Conservation (phyloP, 1,140 invertebrate species). For the Homarus americanus region DNA sequence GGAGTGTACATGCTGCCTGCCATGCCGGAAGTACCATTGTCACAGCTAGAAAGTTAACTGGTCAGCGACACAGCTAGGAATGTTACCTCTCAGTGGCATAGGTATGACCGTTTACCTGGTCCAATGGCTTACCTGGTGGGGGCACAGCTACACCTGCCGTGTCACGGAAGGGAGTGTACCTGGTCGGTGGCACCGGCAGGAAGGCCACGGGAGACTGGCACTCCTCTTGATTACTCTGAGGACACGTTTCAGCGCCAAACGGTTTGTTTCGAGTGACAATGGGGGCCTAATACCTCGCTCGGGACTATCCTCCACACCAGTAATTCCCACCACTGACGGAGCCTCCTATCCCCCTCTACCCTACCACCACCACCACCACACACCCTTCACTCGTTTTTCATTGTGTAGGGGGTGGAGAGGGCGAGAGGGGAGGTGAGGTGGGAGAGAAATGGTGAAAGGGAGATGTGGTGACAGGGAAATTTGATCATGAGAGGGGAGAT, state of each 20-base stretch:
- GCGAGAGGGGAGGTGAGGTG: no score
- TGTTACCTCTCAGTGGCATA: no score
- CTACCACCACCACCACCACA: background rate
- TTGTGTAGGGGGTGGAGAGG: no score
- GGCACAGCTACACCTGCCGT: no score
- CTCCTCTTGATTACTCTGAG: constrained; percentile 50
- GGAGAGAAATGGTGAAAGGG: no score
- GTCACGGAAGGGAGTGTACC: background rate
- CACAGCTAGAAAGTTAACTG: background rate
- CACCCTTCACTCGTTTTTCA: background rate
- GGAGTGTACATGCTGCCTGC: no score
- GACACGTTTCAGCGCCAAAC: constrained; percentile 50
- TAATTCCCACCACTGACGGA: constrained; percentile 42
- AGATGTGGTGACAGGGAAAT: no score
- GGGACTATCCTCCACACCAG: constrained; percentile 11
- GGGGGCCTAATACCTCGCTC: constrained; percentile 29
- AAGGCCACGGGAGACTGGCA: constrained; percentile 24
- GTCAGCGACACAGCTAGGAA: background rate
- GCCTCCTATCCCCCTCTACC: background rate
- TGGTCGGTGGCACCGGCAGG: background rate
- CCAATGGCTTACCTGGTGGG: no score
- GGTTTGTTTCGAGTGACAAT: constrained; percentile 57
- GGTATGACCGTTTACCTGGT: no score
- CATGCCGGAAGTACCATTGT: no score
- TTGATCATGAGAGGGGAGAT: no score